Conservation (phyloP, 2,797 vertebrate species). For the Halcyon smyrnensis region DNA sequence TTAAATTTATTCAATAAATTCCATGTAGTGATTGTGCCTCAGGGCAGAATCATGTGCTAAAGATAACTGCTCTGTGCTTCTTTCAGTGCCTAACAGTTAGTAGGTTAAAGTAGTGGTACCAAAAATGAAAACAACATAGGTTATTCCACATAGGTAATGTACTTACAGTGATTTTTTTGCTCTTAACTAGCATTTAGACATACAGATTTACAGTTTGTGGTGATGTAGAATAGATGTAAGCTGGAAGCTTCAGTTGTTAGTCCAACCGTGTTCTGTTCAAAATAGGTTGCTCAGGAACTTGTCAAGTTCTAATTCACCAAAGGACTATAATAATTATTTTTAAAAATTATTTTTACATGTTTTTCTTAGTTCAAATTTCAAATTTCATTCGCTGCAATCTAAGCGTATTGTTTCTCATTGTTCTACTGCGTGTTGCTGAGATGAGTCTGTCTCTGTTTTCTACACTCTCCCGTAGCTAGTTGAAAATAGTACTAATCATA, state of each 20-base stretch:
- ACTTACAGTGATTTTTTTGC: not conserved
- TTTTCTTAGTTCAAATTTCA: not conserved
- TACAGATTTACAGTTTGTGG: not conserved
- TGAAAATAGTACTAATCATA: not conserved
- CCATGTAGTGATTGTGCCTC: not conserved
- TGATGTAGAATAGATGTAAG: not conserved
- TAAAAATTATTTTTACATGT: not conserved
- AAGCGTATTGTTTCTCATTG: not conserved
- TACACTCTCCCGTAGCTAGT: not conserved
- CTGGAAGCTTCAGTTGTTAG: not conserved
- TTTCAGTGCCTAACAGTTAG: not conserved
- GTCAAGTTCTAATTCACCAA: not conserved
- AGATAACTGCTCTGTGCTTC: not conserved
- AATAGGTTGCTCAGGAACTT: not conserved
- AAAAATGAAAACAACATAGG: not conserved
- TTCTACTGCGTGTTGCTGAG: not conserved
- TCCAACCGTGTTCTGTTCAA: not conserved
- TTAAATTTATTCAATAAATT: not conserved
- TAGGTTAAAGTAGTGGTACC: not conserved
- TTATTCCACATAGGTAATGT: not conserved
- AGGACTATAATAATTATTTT: not conserved
- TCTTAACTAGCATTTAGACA: not conserved
- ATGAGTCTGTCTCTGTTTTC: not conserved
- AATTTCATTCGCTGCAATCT: not conserved
- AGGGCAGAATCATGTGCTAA: not conserved